Percentiles rank a stretch among this genome's conserved stretches.
Evolutionary conservation across 2,797 vertebrate species (phyloP).

Genomic region (Channa striata): DNA sequence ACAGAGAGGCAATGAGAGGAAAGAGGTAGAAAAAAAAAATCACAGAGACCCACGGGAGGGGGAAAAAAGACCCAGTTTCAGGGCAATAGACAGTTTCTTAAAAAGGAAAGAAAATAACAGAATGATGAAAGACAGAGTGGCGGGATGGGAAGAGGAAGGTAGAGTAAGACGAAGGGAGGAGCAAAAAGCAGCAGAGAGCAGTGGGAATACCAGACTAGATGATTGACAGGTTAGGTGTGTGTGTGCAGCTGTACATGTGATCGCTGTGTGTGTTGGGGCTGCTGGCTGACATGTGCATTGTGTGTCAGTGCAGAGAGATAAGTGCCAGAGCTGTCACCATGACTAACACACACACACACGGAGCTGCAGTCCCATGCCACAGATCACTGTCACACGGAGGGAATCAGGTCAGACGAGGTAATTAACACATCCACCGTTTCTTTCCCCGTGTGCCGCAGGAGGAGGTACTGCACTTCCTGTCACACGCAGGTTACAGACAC

Average conservation of each 20-base stretch:
- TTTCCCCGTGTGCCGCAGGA: constrained; percentile 42
- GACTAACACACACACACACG: constrained; percentile 30
- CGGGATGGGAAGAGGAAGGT: constrained; percentile 44
- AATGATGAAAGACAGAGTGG: constrained; percentile 63
- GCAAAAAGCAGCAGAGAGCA: constrained; percentile 33
- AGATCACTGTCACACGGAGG: constrained; percentile 54
- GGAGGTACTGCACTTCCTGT: constrained; percentile 27
- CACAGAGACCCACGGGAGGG: constrained; percentile 48
- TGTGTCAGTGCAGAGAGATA: constrained; percentile 65
- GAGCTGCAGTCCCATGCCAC: constrained; percentile 38
- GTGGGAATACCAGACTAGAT: constrained; percentile 61
- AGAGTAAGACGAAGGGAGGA: constrained; percentile 29
- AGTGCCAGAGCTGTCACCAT: constrained; percentile 58
- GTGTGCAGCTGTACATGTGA: constrained; percentile 44
- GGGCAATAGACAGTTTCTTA: constrained; percentile 70
- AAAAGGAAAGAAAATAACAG: constrained; percentile 68
- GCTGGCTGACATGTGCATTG: constrained; percentile 59
- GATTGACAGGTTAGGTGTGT: constrained; percentile 63
- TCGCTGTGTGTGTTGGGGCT: constrained; percentile 41
- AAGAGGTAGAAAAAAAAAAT: constrained; percentile 19
- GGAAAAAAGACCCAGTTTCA: constrained; percentile 66
- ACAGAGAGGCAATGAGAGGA: constrained; percentile 44
- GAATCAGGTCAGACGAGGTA: constrained; percentile 68
- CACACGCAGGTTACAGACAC: constrained; percentile 24
- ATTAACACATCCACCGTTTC: constrained; percentile 71